These are phyloP conservation scores for Malacoraja senta DNA, from an alignment of 2,797 vertebrate species.

Conservation along the genomic window DNA sequence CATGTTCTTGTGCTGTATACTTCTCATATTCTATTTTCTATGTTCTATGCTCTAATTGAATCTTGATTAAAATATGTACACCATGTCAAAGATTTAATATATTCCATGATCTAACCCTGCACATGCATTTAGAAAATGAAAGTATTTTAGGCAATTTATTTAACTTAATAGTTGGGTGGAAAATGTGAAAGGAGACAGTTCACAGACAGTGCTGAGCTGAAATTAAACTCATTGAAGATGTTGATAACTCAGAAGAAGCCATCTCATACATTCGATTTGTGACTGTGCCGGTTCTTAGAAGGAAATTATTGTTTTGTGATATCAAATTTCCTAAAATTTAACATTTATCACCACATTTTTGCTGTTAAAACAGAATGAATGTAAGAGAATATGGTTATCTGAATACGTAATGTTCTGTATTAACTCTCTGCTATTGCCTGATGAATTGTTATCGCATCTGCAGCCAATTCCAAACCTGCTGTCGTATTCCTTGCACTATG, in stretches of 20 bases:
- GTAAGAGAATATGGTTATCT: not conserved
- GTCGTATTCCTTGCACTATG: not conserved
- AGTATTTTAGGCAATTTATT: not conserved
- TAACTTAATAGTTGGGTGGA: not conserved
- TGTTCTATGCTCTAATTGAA: not conserved
- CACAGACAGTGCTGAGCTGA: not conserved
- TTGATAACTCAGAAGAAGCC: no score
- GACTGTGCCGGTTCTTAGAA: not conserved
- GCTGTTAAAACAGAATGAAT: not conserved
- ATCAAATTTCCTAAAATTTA: not conserved
- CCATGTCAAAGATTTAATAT: not conserved
- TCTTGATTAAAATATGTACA: not conserved
- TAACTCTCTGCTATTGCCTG: not conserved
- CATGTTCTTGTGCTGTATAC: no score
- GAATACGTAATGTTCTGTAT: not conserved
- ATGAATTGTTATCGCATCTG: not conserved
- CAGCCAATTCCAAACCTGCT: not conserved
- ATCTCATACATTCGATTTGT: not conserved
- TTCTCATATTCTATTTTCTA: no score
- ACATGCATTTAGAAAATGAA: not conserved
- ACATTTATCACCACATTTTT: no score
- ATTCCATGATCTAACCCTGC: not conserved
- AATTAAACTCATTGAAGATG: not conserved
- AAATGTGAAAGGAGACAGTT: not conserved
- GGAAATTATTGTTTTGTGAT: not conserved